Conservation (phyloP, 2,113 vertebrate genomes). For the Tapirus terrestris region DNA sequence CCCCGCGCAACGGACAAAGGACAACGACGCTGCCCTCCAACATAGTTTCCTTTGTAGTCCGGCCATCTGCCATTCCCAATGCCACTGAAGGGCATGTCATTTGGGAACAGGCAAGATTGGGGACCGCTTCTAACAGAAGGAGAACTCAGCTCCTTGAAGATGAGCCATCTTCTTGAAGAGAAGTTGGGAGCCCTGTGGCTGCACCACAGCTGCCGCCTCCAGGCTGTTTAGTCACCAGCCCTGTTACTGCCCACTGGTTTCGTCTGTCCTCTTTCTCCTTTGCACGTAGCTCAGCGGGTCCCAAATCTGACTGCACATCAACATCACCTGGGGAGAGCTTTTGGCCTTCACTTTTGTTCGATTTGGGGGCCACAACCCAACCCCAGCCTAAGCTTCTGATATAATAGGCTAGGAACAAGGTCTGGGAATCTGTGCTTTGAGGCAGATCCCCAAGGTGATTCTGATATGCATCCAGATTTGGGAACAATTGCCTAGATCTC, state of each 20-base stretch:
- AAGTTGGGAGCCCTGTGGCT: neutral
- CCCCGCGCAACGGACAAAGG: fast-evolving
- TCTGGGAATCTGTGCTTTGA: neutral
- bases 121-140: fast-evolving
- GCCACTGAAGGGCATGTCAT: neutral
- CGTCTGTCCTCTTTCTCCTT: neutral
- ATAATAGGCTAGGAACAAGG: neutral
- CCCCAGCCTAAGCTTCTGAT: neutral
- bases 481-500: neutral
- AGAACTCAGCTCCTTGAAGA: neutral
- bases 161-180: neutral
- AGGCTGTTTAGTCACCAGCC: neutral
- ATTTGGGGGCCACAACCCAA: neutral
- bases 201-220: too few species aligned
- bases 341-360: neutral
- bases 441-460: neutral
- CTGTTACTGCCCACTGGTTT: too few species aligned
- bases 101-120: neutral
- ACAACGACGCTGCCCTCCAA: neutral
- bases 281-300: neutral
- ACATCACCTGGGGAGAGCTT: neutral
- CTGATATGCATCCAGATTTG: neutral
- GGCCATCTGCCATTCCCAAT: neutral
- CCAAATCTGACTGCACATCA: neutral
- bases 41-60: neutral